Conservation (phyloP, 1,140 invertebrate genomes). For the Saccostrea echinata region DNA sequence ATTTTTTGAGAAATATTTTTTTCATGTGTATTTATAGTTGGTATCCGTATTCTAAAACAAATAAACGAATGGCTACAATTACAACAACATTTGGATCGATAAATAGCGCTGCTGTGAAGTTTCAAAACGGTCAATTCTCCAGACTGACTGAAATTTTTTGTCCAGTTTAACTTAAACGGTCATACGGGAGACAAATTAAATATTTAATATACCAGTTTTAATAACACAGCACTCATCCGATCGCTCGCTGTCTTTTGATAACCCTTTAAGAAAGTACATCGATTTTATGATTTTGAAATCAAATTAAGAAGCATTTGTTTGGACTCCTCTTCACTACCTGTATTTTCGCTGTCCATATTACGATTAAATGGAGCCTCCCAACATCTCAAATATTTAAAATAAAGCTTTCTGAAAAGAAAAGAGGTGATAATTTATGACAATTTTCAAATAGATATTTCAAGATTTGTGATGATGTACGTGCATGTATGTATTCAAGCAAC, state of each 20-base stretch:
- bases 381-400: constrained; percentile 9
- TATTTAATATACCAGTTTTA: neutral
- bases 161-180: neutral
- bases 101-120: neutral
- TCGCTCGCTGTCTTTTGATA: neutral
- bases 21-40: too few relatives aligned
- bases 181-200: neutral
- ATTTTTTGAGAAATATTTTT: too few relatives aligned
- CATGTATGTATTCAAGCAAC: too few relatives aligned
- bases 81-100: neutral
- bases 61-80: too few relatives aligned
- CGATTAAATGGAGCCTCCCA: neutral
- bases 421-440: constrained; percentile 2
- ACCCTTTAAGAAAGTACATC: neutral
- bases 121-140: neutral
- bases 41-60: too few relatives aligned
- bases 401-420: neutral
- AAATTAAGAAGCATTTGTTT: neutral
- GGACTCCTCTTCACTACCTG: neutral
- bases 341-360: neutral
- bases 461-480: neutral
- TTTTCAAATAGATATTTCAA: neutral
- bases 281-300: neutral
- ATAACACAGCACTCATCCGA: neutral
- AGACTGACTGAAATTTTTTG: neutral